Percentiles rank a stretch among this genome's conserved stretches.
phyloP scores from a whole-genome alignment of 2,113 vertebrate genomes.

The Chaenocephalus aceratus region DNA sequence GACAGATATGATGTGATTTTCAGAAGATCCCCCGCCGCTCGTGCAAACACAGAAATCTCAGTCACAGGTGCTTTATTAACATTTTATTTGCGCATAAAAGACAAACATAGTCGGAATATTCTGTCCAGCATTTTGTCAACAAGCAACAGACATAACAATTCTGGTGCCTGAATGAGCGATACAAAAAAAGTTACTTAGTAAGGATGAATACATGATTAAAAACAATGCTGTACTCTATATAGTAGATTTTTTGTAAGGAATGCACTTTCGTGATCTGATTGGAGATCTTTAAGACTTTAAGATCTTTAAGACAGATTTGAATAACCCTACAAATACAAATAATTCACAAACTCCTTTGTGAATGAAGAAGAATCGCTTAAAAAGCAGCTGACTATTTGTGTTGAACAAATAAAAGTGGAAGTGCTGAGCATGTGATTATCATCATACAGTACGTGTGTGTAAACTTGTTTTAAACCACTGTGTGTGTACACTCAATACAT shows the following conservation, averaged over 20 bases:
- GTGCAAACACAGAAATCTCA: constrained; percentile 36
- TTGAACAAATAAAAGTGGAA: not conserved
- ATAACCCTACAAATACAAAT: too few relatives aligned
- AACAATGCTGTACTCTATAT: too few relatives aligned
- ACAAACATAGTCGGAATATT: constrained; percentile 20
- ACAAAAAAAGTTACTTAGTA: not conserved
- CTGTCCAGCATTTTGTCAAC: not conserved
- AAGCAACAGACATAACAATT: constrained; percentile 5
- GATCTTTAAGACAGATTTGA: too few relatives aligned
- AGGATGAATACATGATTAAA: too few relatives aligned
- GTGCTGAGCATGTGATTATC: not conserved
- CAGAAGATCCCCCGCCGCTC: constrained; percentile 18
- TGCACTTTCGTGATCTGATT: too few relatives aligned
- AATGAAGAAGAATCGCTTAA: too few relatives aligned
- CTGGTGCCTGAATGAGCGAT: not conserved
- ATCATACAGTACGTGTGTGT: not conserved
- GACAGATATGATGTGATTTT: not conserved
- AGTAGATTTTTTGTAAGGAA: too few relatives aligned
- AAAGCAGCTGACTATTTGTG: not conserved
- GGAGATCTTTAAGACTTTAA: too few relatives aligned
- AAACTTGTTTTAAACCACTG: not conserved
- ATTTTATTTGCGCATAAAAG: constrained; percentile 32
- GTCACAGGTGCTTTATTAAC: constrained; percentile 39
- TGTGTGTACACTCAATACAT: not conserved
- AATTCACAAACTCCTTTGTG: too few relatives aligned